A percentile compares a stretch with the other conserved stretches of the same genome.
Evolutionary conservation across 2,888 invertebrate genomes (phyloP).

Genomic region (Volucella bombylans): DNA sequence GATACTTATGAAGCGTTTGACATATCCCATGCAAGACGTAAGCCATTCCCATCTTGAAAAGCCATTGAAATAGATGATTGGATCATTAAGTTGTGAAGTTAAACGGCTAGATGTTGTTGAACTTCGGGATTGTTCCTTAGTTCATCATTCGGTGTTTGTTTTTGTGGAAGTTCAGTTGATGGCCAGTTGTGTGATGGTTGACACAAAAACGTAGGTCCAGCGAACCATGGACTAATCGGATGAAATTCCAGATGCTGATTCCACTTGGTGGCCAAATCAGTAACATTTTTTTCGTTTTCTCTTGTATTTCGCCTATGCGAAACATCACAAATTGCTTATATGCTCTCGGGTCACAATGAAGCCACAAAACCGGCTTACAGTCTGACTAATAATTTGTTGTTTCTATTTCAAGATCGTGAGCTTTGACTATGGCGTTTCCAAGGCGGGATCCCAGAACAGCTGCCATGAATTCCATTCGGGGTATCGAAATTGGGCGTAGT

Average conservation of each 20-base stretch:
- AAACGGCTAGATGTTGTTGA: slow-evolving; percentile 7
- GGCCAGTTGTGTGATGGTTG: slow-evolving; percentile 36
- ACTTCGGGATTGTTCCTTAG: not conserved
- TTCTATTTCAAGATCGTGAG: no score
- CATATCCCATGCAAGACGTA: slow-evolving; percentile 16
- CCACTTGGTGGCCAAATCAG: no score
- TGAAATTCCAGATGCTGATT: slow-evolving; percentile 5
- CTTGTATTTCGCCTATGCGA: no score
- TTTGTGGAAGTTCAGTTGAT: no score
- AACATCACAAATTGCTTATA: slow-evolving; percentile 71
- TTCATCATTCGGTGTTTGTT: not conserved
- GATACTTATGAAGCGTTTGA: no score
- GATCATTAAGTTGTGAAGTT: slow-evolving; percentile 7
- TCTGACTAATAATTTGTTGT: slow-evolving; percentile 75
- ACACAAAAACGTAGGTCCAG: slow-evolving; percentile 59
- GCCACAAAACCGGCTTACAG: slow-evolving; percentile 76
- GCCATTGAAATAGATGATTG: slow-evolving; percentile 2
- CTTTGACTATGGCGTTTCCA: no score
- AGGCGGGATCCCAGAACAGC: no score
- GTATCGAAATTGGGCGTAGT: no score
- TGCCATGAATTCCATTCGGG: no score
- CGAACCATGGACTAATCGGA: slow-evolving; percentile 60
- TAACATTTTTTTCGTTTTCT: slow-evolving; percentile 62
- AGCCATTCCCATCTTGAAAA: slow-evolving; percentile 43
- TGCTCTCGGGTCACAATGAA: slow-evolving; percentile 67